Conservation (phyloP, 30 jellyfish, hydroid and myxozoan species). For the Hydractinia echinata region DNA sequence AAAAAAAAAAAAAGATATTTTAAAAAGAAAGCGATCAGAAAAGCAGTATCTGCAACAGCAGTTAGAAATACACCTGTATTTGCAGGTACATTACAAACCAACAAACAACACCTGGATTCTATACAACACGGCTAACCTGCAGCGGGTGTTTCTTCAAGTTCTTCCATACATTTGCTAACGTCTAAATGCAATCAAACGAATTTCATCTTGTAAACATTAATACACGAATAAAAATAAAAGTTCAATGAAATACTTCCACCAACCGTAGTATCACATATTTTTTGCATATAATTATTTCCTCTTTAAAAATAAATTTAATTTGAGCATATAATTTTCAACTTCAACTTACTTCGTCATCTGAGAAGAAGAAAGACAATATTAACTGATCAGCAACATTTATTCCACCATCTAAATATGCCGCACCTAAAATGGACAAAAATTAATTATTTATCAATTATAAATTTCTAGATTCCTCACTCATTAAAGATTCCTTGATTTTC, state of each 20-base stretch:
- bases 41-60: neutral
- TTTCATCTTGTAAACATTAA: neutral
- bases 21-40: neutral
- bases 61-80: neutral
- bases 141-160: constrained; percentile 21
- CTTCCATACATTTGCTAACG: constrained; percentile 30
- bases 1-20: neutral
- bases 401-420: constrained; percentile 87
- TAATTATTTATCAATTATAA: neutral
- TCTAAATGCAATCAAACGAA: constrained; percentile 5
- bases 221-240: neutral
- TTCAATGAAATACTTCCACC: neutral
- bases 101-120: too few relatives aligned
- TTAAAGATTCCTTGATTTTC: too few relatives aligned
- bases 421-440: constrained; percentile 44
- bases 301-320: neutral
- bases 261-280: too few relatives aligned
- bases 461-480: too few relatives aligned
- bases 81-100: too few relatives aligned
- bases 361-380: constrained; percentile 31
- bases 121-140: constrained; percentile 28
- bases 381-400: constrained; percentile 47
- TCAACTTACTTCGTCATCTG: constrained; percentile 44
- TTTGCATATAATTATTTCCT: neutral
- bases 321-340: neutral